A percentile compares a stretch with the other conserved stretches of the same genome.
These are phyloP conservation scores for Mechanitis mazaeus DNA, from an alignment of 2,888 invertebrate genomes.

Conservation along the genomic window DNA sequence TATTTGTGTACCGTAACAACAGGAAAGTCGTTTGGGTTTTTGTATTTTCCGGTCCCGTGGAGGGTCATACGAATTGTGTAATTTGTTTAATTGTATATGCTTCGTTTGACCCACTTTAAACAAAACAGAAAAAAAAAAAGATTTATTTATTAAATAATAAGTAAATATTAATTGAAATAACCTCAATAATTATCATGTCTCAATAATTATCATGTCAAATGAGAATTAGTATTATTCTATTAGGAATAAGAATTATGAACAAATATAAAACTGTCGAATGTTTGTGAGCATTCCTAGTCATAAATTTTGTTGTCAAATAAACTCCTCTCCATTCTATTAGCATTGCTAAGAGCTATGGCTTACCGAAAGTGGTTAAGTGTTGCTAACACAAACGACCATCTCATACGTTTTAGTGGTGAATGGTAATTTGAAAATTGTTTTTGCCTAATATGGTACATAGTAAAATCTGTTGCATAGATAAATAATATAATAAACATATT, in stretches of 20 bases:
- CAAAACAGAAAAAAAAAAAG: not conserved
- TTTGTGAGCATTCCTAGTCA: not conserved
- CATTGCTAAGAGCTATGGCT: slow-evolving; percentile 31
- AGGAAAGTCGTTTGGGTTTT: slow-evolving; percentile 17
- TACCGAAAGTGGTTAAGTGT: slow-evolving; percentile 51
- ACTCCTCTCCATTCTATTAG: slow-evolving; percentile 33
- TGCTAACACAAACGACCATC: slow-evolving; percentile 51
- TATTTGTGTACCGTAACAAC: slow-evolving; percentile 19
- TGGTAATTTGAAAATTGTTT: slow-evolving; percentile 25
- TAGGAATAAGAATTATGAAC: not conserved
- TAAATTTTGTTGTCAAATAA: slow-evolving; percentile 28
- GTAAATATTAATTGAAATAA: too few species aligned
- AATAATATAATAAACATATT: too few species aligned
- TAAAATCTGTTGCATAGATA: not conserved
- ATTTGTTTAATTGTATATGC: slow-evolving; percentile 14
- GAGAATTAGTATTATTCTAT: not conserved
- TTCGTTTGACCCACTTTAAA: slow-evolving; percentile 10
- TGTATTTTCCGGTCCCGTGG: slow-evolving; percentile 10
- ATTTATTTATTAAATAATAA: too few species aligned
- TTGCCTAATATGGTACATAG: not conserved
- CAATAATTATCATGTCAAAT: not conserved
- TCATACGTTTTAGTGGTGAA: slow-evolving; percentile 43
- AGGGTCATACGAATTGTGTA: slow-evolving; percentile 14
- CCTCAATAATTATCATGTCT: too few species aligned
- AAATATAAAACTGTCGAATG: not conserved